Base-by-base conservation (phyloP, 2,113 vertebrate genomes). In the Channa argus region DNA sequence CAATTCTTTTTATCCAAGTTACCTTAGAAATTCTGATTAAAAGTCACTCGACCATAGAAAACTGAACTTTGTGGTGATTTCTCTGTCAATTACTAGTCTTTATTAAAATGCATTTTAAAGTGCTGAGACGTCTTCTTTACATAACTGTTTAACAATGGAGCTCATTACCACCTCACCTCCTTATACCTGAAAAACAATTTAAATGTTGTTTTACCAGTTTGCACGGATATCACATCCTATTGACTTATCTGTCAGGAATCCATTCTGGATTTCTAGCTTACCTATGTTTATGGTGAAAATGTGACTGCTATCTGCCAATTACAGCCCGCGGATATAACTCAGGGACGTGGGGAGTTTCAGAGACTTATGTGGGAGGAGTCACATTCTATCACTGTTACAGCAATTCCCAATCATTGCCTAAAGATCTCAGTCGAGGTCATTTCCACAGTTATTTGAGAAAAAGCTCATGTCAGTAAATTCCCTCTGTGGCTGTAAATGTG, bases 381-480 rank as follows among this genome's bases (percentile, higher is more conserved):
- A 66, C 15, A 0, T 80, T 67, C 49, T 74, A 71, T 67, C 64
- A 62, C 9, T 52, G 65, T 68, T 75, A 14, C 43, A 56, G 60
- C 36, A 66, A 63, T 69, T 69, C 74, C 80, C 62, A 51, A 10
- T 54, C 59, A 56, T 60, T 38, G 24, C 56, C 54, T 14, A 49
- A 8, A 36, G 39, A 65, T 63, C 50, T 83, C 74, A 77, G 69
- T 84, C 78, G 80, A 87, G 80, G 78, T 84, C 78, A 84, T 59
- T 71, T 37, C 45, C 66, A 69, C 67, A 79, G 64, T 85, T 81
- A 67, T 81, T 63, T 64, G 54, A 69, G 51, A 66, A 66, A 37
- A 71, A 86, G 55, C 65, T 72, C 39, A 36, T 64, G 78, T 61
- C 60, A 24, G 43, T 73, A 45, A 77, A 72, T 82, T 80, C 66